A percentile compares a stretch with the other conserved stretches of the same genome.
phyloP scores from a whole-genome alignment of 2,888 invertebrate species.

The Lepidocyrtoides sp. region DNA sequence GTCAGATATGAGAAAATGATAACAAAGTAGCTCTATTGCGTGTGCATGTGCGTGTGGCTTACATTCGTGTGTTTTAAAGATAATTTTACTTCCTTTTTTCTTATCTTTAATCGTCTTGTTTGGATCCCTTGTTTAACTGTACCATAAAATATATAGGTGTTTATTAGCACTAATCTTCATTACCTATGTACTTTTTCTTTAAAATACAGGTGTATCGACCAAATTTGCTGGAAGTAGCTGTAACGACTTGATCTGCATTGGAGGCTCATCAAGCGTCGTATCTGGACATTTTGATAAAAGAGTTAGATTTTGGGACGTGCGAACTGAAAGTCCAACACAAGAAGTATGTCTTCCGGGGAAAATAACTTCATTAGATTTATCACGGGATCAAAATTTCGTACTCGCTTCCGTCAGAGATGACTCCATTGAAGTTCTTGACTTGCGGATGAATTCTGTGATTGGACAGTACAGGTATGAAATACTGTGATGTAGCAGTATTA shows the following conservation, averaged over 20 bases:
- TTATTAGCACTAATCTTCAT: neutral
- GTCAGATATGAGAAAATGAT: conserved; percentile 19
- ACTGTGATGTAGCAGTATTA: neutral
- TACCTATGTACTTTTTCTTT: neutral
- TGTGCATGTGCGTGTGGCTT: neutral
- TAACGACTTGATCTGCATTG: conserved; percentile 97
- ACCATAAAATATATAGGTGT: neutral
- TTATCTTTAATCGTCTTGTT: neutral
- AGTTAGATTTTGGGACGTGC: conserved; percentile 97
- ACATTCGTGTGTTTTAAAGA: neutral
- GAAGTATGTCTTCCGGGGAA: conserved; percentile 93
- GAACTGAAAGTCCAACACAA: conserved; percentile 89
- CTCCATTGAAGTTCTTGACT: conserved; percentile 96
- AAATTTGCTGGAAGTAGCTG: conserved; percentile 99
- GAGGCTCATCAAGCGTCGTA: conserved; percentile 94
- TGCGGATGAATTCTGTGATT: conserved; percentile 97
- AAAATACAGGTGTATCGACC: conserved; percentile 92
- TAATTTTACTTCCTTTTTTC: conserved; percentile 60
- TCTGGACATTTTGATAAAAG: conserved; percentile 99
- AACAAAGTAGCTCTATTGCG: neutral
- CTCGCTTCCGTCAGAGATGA: conserved; percentile 98
- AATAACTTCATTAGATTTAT: conserved; percentile 95
- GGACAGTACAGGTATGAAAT: conserved; percentile 94
- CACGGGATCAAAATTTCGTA: conserved; percentile 95
- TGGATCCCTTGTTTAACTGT: neutral